phyloP scores from a whole-genome alignment of 2,888 invertebrate genomes.

The Syrista parreyssii region DNA sequence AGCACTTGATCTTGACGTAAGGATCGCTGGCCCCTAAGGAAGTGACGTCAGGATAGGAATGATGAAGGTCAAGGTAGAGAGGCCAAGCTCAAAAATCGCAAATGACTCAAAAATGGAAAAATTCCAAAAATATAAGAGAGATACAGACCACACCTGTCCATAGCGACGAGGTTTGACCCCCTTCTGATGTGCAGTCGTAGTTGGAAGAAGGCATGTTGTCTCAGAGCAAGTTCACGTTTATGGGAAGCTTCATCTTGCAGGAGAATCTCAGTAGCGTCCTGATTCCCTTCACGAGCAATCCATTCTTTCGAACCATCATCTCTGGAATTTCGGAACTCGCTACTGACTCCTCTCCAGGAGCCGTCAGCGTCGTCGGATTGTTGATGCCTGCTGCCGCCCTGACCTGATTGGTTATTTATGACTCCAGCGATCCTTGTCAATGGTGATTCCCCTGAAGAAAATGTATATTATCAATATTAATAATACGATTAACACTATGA shows the following conservation, averaged over 20 bases:
- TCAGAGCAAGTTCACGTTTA: conserved; percentile 78
- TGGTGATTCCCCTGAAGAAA: background rate
- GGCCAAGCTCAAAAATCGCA: background rate
- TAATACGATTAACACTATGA: background rate
- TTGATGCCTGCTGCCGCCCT: background rate
- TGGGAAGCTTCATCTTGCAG: conserved; percentile 76
- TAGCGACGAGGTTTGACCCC: conserved; percentile 89
- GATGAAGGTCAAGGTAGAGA: background rate
- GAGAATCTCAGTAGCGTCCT: background rate
- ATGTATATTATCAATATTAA: background rate
- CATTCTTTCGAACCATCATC: background rate
- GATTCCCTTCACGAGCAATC: background rate
- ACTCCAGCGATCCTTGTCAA: conserved; percentile 11
- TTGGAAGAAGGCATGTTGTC: conserved; percentile 92
- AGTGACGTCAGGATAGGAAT: conserved; percentile 42
- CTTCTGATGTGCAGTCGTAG: conserved; percentile 88
- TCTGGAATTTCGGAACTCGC: background rate
- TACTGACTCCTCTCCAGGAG: background rate
- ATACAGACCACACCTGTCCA: conserved; percentile 90
- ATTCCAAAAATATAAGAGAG: background rate
- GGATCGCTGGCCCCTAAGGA: conserved; percentile 94
- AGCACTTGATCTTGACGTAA: conserved; percentile 95
- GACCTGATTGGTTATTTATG: background rate
- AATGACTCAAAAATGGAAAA: background rate
- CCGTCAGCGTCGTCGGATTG: background rate